Base-by-base conservation (phyloP, 2,113 vertebrate genomes). In the Agapornis roseicollis region DNA sequence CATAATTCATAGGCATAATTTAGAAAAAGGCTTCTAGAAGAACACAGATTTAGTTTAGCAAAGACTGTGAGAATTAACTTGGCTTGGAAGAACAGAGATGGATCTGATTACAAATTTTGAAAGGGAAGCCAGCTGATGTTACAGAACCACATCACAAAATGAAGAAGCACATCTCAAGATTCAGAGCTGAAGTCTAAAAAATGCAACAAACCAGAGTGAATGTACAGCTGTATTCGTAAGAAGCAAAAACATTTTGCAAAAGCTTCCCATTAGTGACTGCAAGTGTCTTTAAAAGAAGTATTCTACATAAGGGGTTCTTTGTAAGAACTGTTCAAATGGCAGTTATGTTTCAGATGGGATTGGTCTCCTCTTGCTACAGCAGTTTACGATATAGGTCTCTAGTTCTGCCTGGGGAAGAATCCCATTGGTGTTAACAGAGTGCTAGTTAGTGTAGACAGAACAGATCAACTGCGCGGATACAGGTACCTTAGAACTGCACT, bases 121-220 rank as follows among this genome's bases (percentile, higher is more conserved):
- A 94, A 79, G 22, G n/a, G 35, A 94, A 93, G 70, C 56, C 88
- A 93, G 66, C n/a, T 89, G 60, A 89, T 89, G 69, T 35, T 74
- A 63, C 77, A 95, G 64, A 90, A 70, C 31, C 39, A 64, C 13
- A 3, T 52, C 47, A 50, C 27, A 85, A 91, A 79, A 85, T 52
- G 49, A 89, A 91, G 84, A 58, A 71, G 64, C 65, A 84, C 81
- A 68, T 76, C 50, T 76, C 52, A 87, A 89, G 35, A 87, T 37
- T 79, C 52, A 79, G 56, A 85, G 42, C 25, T 71, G 33, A 94
- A 63, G 24, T 11, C 46, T 79, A 63, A 85, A 91, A 89, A 47
- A 33, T 17, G 29, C 31, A 64, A 46, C 42, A 49, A 77, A 61
- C 12, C 72, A 78, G 27, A 5, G 12, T 0, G 6, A 87, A 91